Base-by-base conservation (phyloP, 2,888 invertebrate genomes). In the Dasypogon diadema region DNA sequence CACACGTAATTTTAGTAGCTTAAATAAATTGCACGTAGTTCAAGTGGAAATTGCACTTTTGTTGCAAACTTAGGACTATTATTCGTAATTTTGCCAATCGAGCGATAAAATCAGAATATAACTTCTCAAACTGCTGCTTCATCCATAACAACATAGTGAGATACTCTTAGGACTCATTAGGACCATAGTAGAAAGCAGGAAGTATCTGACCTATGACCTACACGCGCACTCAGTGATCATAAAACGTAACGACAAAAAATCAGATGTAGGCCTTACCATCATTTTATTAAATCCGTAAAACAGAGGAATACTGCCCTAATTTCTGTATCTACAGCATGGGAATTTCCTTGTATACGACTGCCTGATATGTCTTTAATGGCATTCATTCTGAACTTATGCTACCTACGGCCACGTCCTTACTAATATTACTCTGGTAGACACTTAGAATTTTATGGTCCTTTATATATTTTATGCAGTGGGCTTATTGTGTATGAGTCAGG, bases 281-380 rank as follows among this genome's bases (percentile, higher is more conserved):
- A 54, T 70, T 70, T 70, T 70, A 70, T 70, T 51, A 70, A 70
- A 54, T 70, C 54, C 70, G 48, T 48, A 48, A 68, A 68, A 68
- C 22, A 18, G 12, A 48, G 65, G 24, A 48, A 24, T 48, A 46
- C 30, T 51, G 14, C 70, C 30, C 26, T 42, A 70, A 70, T 26
- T 1, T n/a, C 26, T 26, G n/a, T 22, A 5, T 14, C 24, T 14
- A 26, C 6, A 26, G 51, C 18, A 54, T 54, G 22, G 22, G 4
- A 22, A 18, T 54, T 54, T 70, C n/a, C 51, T 54, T 4, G 26
- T 30, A 12, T 30, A 54, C 3, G 16, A 26, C 51, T 48, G 10
- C 54, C 34, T 70, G 51, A 70, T 70, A 54, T 34, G 34, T 54
- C 51, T 70, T 70, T 54, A 70, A 70, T 70, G 54, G 30, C 37